Percentiles rank a stretch among this genome's conserved stretches.
These are phyloP conservation scores for Ormyrus pomaceus DNA, from an alignment of 2,888 invertebrate genomes.

Conservation along the genomic window DNA sequence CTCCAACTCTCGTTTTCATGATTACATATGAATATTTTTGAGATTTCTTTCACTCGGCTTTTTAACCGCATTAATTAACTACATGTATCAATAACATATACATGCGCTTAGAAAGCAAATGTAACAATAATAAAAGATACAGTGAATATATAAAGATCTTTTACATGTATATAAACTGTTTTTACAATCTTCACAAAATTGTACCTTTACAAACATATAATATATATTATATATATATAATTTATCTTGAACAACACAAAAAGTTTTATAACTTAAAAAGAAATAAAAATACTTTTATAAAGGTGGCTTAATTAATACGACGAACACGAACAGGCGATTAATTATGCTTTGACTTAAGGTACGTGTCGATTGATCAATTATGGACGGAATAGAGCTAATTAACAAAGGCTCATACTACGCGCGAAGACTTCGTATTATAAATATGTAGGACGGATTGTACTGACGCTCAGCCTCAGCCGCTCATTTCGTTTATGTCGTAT, in stretches of 20 bases:
- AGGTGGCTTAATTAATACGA: conserved; percentile 42
- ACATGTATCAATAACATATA: conserved; percentile 14
- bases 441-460: conserved; percentile 51
- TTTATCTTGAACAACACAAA: conserved; percentile 24
- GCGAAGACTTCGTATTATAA: conserved; percentile 46
- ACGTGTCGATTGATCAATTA: conserved; percentile 38
- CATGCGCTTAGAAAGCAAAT: conserved; percentile 30
- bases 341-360: conserved; percentile 52
- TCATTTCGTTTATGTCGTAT: not conserved
- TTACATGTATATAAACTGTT: conserved; percentile 1
- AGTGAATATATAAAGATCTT: conserved; percentile 27
- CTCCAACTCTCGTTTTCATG: conserved; percentile 23
- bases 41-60: conserved; percentile 38
- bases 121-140: conserved; percentile 26
- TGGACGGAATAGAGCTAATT: conserved; percentile 56
- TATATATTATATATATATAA: conserved; percentile 30
- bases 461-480: not conserved
- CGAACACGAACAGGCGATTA: conserved; percentile 54
- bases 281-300: conserved; percentile 50
- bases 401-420: conserved; percentile 43
- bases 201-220: conserved; percentile 43
- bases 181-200: conserved; percentile 30
- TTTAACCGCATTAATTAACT: not conserved
- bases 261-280: conserved; percentile 31
- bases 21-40: conserved; percentile 25